Percentiles rank a stretch among this genome's conserved stretches.
Evolutionary conservation across 2,888 invertebrate genomes (phyloP).

Genomic region (Pemphredon lugubris): DNA sequence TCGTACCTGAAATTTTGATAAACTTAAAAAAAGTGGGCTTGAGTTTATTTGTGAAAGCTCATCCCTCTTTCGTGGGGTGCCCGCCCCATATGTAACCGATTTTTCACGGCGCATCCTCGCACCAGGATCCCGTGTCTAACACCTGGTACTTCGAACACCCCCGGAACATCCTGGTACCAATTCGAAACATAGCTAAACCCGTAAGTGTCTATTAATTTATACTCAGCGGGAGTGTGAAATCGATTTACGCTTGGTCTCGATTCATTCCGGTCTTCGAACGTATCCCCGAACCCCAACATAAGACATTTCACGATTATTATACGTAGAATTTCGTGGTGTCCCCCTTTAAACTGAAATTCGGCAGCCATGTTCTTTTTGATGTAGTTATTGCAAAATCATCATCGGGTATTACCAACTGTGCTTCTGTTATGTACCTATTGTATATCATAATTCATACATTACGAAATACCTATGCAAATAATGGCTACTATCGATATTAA

Average conservation of each 20-base stretch:
- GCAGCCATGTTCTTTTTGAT: no score
- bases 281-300: constrained; percentile 1
- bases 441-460: no score
- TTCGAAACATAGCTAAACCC: constrained; percentile 52
- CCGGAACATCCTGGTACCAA: constrained; percentile 62
- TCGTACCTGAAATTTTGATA: no score
- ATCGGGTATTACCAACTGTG: no score
- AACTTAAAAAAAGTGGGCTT: neutral
- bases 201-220: constrained; percentile 77
- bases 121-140: constrained; percentile 61
- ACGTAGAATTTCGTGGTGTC: neutral
- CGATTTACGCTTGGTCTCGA: constrained; percentile 62
- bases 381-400: no score
- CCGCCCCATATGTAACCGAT: constrained; percentile 55
- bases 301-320: neutral
- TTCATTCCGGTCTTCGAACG: constrained; percentile 21
- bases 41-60: neutral
- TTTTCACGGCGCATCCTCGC: constrained; percentile 66
- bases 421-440: no score
- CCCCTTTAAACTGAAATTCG: no score
- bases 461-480: no score
- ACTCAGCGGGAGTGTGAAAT: constrained; percentile 73
- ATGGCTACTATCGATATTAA: no score
- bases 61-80: constrained; percentile 9
- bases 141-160: constrained; percentile 68